These are phyloP conservation scores for Leucophenga varia DNA, from an alignment of 1,140 invertebrate genomes.

Conservation along the genomic window DNA sequence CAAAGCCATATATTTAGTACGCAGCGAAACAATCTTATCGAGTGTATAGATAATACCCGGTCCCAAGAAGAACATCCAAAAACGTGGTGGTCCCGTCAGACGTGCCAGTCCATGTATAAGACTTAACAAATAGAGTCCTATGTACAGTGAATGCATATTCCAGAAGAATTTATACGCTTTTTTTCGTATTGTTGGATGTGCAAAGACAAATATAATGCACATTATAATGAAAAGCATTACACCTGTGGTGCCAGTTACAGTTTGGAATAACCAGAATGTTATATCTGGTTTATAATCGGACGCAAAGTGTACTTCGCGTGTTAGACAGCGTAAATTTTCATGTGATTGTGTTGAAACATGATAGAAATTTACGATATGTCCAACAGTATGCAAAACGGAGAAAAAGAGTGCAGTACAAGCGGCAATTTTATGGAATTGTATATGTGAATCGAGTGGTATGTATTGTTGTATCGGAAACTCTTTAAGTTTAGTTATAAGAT, in stretches of 20 bases:
- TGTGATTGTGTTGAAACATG: slow-evolving; percentile 96
- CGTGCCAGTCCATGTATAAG: slow-evolving; percentile 93
- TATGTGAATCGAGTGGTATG: slow-evolving; percentile 95
- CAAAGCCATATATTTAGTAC: slow-evolving; percentile 90
- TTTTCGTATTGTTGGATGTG: slow-evolving; percentile 90
- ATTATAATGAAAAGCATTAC: slow-evolving; percentile 90
- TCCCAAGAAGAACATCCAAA: slow-evolving; percentile 95
- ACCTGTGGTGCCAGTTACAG: slow-evolving; percentile 93
- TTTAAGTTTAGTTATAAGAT: slow-evolving; percentile 93
- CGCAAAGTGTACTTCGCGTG: slow-evolving; percentile 90
- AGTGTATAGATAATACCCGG: slow-evolving; percentile 88
- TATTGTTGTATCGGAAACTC: slow-evolving; percentile 97
- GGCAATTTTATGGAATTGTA: slow-evolving; percentile 98
- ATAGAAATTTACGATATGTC: slow-evolving; percentile 98
- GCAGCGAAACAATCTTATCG: slow-evolving; percentile 90
- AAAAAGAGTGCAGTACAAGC: slow-evolving; percentile 97
- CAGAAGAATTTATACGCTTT: slow-evolving; percentile 97
- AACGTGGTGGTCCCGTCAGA: slow-evolving; percentile 87
- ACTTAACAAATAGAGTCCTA: slow-evolving; percentile 85
- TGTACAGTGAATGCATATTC: slow-evolving; percentile 93
- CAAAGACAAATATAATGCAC: slow-evolving; percentile 96
- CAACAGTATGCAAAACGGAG: slow-evolving; percentile 86
- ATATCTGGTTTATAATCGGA: slow-evolving; percentile 90
- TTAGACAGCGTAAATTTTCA: slow-evolving; percentile 91
- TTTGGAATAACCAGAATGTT: slow-evolving; percentile 92